These are phyloP conservation scores for Fratercula arctica DNA, from an alignment of 2,797 vertebrate species.

Conservation along the genomic window DNA sequence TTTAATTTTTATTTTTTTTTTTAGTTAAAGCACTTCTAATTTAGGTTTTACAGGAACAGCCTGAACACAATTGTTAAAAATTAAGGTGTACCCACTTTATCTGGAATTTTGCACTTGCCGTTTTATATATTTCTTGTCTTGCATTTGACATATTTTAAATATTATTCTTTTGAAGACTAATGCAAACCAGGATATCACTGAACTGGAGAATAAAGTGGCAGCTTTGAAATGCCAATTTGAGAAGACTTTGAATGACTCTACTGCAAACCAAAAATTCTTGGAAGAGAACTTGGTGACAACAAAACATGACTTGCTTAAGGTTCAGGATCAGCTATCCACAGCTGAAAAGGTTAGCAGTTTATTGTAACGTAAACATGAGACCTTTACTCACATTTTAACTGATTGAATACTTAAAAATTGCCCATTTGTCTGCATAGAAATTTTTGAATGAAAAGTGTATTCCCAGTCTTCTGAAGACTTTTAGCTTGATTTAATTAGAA, in stretches of 20 bases:
- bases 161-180: slow-evolving; percentile 71
- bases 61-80: background rate
- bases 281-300: slow-evolving; percentile 88
- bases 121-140: background rate
- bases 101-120: background rate
- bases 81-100: background rate
- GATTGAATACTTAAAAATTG: background rate
- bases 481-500: background rate
- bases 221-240: slow-evolving; percentile 89
- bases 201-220: slow-evolving; percentile 88
- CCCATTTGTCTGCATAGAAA: background rate
- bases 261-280: slow-evolving; percentile 86
- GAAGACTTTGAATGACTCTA: slow-evolving; percentile 83
- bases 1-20: background rate
- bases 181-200: slow-evolving; percentile 81
- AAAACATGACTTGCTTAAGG: slow-evolving; percentile 90
- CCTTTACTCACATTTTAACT: background rate
- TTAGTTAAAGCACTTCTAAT: background rate
- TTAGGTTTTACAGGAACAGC: background rate
- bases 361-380: background rate
- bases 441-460: background rate
- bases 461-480: background rate
- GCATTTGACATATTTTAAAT: background rate
- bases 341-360: slow-evolving; percentile 89
- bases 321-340: slow-evolving; percentile 89